Base-by-base conservation (phyloP, 2,888 invertebrate species). In the Brachylomia viminalis region DNA sequence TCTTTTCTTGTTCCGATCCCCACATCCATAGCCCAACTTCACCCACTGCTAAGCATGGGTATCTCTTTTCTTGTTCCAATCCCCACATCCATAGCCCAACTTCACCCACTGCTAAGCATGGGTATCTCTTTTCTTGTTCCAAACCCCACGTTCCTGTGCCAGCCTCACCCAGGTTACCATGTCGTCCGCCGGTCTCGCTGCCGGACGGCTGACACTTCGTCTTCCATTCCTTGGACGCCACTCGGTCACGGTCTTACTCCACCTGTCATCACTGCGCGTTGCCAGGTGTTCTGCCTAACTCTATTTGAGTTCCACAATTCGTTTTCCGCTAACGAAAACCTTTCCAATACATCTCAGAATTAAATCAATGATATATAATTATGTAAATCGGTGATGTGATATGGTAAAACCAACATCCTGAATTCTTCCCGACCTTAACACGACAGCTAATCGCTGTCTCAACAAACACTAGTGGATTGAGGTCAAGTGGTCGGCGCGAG, bases 401-500 rank as follows among this genome's bases (percentile, higher is more conserved):
- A 66, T 52, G 38, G 38, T 33, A 3, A 52, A 68, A n/a, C 38
- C 45, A 58, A n/a, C 38, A 47, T 58, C 42, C 27, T 66, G 56
- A 66, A n/a, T n/a, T 56, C 33, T n/a, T 56, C 33, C n/a, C n/a
- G 33, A 66, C 72, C n/a, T 61, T 58, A 49, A n/a, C 61, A 17
- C 30, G 49, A 52, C 45, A 58, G 72, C 56, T 73, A 67, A 82
- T 82, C 52, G 58, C 56, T 52, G 33, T 69, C 65, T 56, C 59
- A 72, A 66, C 66, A 49, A 73, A 70, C 73, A 61, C 68, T 65
- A 61, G 56, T 65, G 45, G 52, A 84, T 66, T 33, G 58, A 54
- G 74, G 87, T 86, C 77, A 86, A 85, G 79, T 80, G 72, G 68
- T 27, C 30, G n/a, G 27, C 59, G 52, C 70, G 68, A 64, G 64